Base-by-base conservation (phyloP, 2,888 invertebrate genomes). In the Vandiemenella viatica region DNA sequence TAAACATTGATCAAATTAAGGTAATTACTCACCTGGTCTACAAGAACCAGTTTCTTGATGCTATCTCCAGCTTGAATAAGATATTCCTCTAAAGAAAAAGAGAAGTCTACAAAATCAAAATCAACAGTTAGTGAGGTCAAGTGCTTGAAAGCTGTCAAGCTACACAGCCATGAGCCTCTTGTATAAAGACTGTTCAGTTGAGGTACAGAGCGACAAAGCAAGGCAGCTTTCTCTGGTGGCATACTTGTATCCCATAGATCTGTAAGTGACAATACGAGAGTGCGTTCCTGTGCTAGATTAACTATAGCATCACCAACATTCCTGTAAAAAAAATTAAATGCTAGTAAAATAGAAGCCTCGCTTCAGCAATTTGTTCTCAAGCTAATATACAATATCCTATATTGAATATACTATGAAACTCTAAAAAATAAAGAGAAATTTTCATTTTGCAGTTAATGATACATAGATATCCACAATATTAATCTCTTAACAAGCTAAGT, bases 231-330 rank as follows among this genome's bases (percentile, higher is more conserved):
- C 4, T 56, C 57, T 8, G 53, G 55, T 10, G 61, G 59, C 40
- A 62, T 50, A 18, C 58, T 58, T 16, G 59, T 61, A 53, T 62
- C 62, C 57, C 59, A 62, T 8, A 62, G 53, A 37, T 61, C 60
- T 2, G 59, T 58, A 19, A 62, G 54, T 8, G 52, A 52, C 8
- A 62, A 53, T 10, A 50, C 37, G 15, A 55, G 51, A 10, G 54
- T 53, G 1, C 56, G 46, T 32, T 56, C 53, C 4, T 53, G 48
- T 21, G 55, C 53, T 23, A 61, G 54, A 7, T 51, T 57, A 26
- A 60, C 50, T 22, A 62, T 56, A 10, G 60, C 60, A 53, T 62
- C 62, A 10, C 61, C 62, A 22, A 61, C 58, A 47, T 61, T 62
- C 43, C 62, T 61, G 37, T 18, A 47, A 50, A 7, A 44, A 22